Percentiles rank a stretch among this genome's conserved stretches.
phyloP scores from a whole-genome alignment of 2,888 invertebrate genomes.

The Thereva unica region DNA sequence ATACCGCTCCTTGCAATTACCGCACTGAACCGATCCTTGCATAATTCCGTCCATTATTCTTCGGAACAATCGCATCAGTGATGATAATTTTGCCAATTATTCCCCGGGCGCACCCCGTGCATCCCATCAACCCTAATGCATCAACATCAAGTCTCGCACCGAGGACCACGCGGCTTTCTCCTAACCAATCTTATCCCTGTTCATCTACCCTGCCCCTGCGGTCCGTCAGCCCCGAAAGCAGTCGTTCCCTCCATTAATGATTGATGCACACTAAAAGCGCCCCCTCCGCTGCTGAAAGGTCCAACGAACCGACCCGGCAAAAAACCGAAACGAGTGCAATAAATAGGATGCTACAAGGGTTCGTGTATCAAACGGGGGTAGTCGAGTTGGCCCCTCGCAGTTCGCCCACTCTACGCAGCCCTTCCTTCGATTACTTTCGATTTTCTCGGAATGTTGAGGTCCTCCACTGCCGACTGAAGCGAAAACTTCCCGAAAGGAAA shows the following conservation, averaged over 20 bases:
- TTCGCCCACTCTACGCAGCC: neutral
- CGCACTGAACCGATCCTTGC: too few relatives aligned
- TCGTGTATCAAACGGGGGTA: neutral
- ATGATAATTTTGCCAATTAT: too few relatives aligned
- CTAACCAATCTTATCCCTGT: conserved; percentile 24
- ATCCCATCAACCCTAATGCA: conserved; percentile 1
- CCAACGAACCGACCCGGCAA: neutral
- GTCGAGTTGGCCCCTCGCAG: neutral
- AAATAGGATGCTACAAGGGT: conserved; percentile 13
- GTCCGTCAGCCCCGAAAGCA: neutral
- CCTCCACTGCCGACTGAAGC: neutral
- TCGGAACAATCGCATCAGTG: too few relatives aligned
- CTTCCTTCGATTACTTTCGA: conserved; percentile 24
- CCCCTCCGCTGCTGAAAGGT: neutral
- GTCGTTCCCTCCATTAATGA: conserved; percentile 20
- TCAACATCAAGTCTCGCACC: conserved; percentile 14
- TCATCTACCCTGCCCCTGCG: neutral
- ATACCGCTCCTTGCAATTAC: too few relatives aligned
- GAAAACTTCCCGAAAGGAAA: neutral
- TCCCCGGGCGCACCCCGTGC: neutral
- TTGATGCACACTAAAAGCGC: conserved; percentile 28
- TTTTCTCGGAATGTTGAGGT: conserved; percentile 2
- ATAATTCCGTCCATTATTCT: too few relatives aligned
- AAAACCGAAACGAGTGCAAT: conserved; percentile 1
- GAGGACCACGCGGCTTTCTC: conserved; percentile 4